Evolutionary conservation across 2,797 vertebrate species (phyloP), one percentile per base, ranked within the genome.

Genomic region (Fundulus diaphanus): DNA sequence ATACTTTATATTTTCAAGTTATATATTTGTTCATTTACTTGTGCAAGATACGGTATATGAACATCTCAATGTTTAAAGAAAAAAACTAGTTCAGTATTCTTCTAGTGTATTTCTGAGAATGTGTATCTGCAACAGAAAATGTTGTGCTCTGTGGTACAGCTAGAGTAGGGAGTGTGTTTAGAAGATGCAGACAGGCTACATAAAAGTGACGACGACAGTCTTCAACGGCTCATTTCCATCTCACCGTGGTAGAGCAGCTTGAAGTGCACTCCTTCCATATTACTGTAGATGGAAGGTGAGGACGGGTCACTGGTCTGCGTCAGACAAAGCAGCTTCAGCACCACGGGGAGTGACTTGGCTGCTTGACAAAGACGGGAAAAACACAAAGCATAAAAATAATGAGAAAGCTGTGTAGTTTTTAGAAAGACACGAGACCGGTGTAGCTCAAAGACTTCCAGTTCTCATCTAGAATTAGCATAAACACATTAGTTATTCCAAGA

Each of bases 171-270:
- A 24, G 33, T 44, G 42, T 63, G 42, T 48, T 57, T 11, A 2
- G 31, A 65, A 13, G 54, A 63, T 52, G 33, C 18, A 15, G 51
- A 72, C 51, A 35, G 63, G 33, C 42, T 11, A 33, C 44, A 51
- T 63, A 18, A 70, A 54, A 29, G 57, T 63, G 0, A 24, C 22
- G 54, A 61, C 54, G 29, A 9, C 33, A 33, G 11, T 42, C 46
- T 40, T 61, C 63, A 31, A 68, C 59, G 24, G 76, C 75, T 65
- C 18, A 51, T 76, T 79, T 70, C 70, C 70, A 74, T 78, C 93
- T 95, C 81, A 99, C 98, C 96, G 52, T 98, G 95, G 89, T 97
- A 97, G 77, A 99, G 95, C 68, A 99, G 94, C 89, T 96, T 98
- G 92, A 98, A 96, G 89, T 97, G 95, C 69, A 93, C 94, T 86